Evolutionary conservation across 2,888 invertebrate genomes (phyloP).

Genomic region (Phengaris arion): DNA sequence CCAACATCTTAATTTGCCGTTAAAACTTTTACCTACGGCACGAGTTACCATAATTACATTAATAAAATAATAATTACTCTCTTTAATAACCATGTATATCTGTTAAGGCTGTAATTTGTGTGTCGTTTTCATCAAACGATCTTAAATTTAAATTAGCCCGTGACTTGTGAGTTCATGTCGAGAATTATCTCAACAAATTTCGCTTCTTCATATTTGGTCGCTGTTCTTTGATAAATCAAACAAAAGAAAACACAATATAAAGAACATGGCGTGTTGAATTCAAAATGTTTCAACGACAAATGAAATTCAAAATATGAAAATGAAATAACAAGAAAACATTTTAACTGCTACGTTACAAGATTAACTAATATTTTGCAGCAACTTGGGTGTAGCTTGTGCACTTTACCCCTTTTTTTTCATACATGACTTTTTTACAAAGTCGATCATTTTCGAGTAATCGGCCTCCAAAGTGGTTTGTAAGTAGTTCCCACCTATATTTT

Average conservation of each 20-base stretch:
- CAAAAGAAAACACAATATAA: constrained; percentile 9
- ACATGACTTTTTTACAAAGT: too few species aligned
- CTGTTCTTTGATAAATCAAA: constrained; percentile 18
- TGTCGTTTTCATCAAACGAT: constrained; percentile 16
- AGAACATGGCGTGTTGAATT: not conserved
- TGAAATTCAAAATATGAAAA: constrained; percentile 6
- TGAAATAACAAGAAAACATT: not conserved
- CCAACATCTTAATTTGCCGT: constrained; percentile 1
- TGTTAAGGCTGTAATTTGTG: not conserved
- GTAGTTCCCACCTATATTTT: too few species aligned
- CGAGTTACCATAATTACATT: not conserved
- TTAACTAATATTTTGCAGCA: not conserved
- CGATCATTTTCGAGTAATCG: too few species aligned
- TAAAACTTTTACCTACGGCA: not conserved
- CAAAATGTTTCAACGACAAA: constrained; percentile 1
- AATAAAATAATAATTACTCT: constrained; percentile 2
- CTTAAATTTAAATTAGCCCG: constrained; percentile 15
- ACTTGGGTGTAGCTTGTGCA: not conserved
- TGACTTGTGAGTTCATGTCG: constrained; percentile 7
- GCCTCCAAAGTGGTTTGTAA: too few species aligned
- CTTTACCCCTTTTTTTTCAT: not conserved
- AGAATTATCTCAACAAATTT: constrained; percentile 20
- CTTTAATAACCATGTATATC: not conserved
- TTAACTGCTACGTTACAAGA: not conserved
- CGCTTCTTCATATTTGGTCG: constrained; percentile 12